A percentile compares a stretch with the other conserved stretches of the same genome.
phyloP scores from a whole-genome alignment of 1,140 invertebrate genomes.

The Magallana gigas region DNA sequence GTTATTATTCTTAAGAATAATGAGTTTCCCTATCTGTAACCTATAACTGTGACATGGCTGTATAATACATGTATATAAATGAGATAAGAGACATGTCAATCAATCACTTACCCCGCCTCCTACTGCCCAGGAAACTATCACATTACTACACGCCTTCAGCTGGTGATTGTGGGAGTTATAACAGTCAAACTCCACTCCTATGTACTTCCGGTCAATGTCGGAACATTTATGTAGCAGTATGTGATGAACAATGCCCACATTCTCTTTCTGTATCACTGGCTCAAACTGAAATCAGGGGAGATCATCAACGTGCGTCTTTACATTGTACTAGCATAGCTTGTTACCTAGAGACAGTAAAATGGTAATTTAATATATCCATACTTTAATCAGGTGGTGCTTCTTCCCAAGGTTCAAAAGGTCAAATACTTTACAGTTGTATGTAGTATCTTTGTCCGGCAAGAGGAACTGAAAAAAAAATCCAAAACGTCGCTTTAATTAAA shows the following conservation, averaged over 20 bases:
- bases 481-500: not conserved
- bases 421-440: slow-evolving; percentile 54
- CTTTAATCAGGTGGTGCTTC: slow-evolving; percentile 59
- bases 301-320: not conserved
- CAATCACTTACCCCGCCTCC: slow-evolving; percentile 48
- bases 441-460: slow-evolving; percentile 41
- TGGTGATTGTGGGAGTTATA: slow-evolving; percentile 7
- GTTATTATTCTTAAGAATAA: no score
- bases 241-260: slow-evolving; percentile 51
- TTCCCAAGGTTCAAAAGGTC: slow-evolving; percentile 40
- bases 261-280: slow-evolving; percentile 50
- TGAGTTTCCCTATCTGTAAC: no score
- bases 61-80: no score
- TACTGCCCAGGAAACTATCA: slow-evolving; percentile 44
- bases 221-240: slow-evolving; percentile 50
- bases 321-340: no score
- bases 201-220: slow-evolving; percentile 29
- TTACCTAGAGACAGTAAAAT: not conserved
- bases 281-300: slow-evolving; percentile 38
- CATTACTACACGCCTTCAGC: slow-evolving; percentile 38
- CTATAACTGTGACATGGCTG: no score
- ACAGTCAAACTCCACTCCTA: slow-evolving; percentile 39
- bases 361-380: not conserved
- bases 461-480: slow-evolving; percentile 32
- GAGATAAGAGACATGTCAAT: no score